These are phyloP conservation scores for Simalia tracyae DNA, from an alignment of 2,797 vertebrate species.

Conservation along the genomic window DNA sequence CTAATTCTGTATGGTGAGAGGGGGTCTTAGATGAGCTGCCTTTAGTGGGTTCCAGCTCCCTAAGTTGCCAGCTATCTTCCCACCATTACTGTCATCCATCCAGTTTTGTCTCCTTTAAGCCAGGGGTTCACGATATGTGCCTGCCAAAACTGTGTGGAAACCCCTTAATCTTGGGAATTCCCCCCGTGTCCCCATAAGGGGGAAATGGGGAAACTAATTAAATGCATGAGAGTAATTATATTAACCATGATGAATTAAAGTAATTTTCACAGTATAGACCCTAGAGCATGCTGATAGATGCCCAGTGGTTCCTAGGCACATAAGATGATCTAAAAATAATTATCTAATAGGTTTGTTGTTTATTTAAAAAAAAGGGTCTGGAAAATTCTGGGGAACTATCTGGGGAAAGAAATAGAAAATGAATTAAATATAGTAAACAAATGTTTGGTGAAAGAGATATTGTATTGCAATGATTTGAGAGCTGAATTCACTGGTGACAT, in stretches of 20 bases:
- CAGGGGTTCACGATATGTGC: neutral
- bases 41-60: neutral
- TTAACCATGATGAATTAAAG: neutral
- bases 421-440: neutral
- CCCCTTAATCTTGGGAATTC: neutral
- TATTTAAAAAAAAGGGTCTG: neutral
- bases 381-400: neutral
- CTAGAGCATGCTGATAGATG: neutral
- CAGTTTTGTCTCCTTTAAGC: neutral
- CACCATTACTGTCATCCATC: neutral
- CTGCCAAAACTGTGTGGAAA: neutral
- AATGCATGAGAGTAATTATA: neutral
- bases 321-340: neutral
- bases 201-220: neutral
- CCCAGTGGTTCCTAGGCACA: neutral
- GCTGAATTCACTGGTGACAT: neutral
- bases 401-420: neutral
- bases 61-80: neutral
- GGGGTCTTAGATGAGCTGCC: neutral
- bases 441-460: neutral
- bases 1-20: no score
- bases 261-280: constrained; percentile 4
- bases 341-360: neutral
- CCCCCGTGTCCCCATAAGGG: neutral
- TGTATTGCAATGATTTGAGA: neutral